Conservation (phyloP, 2,797 vertebrate genomes). For the Alca torda region DNA sequence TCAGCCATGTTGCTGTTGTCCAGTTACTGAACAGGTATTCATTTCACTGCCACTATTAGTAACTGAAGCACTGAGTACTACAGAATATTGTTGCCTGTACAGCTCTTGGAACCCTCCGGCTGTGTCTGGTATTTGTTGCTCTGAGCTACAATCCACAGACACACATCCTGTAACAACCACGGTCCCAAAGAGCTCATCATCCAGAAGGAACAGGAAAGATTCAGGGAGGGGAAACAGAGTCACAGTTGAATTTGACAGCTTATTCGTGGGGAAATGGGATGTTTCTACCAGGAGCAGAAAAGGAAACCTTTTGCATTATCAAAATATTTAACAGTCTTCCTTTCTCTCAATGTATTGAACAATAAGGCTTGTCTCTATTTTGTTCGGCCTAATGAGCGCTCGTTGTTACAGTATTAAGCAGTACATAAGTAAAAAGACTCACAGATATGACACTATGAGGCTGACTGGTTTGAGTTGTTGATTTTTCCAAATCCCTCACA, state of each 20-base stretch:
- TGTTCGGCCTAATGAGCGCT: neutral
- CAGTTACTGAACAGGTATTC: neutral
- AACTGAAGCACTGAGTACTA: neutral
- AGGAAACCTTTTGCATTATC: neutral
- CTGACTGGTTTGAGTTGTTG: neutral
- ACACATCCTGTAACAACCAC: neutral
- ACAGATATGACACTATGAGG: neutral
- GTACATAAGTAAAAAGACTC: neutral
- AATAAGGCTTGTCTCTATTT: neutral
- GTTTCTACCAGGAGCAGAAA: neutral
- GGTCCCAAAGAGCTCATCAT: neutral
- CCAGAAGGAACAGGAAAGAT: neutral
- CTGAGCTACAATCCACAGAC: neutral
- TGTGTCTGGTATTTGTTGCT: neutral
- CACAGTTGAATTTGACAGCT: neutral
- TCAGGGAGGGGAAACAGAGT: neutral
- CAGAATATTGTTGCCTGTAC: neutral
- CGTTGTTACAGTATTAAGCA: neutral
- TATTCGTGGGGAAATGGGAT: neutral
- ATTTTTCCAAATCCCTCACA: neutral
- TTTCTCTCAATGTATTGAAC: neutral
- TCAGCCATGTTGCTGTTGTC: neutral
- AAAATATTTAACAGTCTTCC: neutral
- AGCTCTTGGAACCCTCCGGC: neutral
- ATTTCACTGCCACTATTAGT: neutral